These are phyloP conservation scores for Geopemphigus sp. DNA, from an alignment of 1,140 invertebrate species.

Conservation along the genomic window DNA sequence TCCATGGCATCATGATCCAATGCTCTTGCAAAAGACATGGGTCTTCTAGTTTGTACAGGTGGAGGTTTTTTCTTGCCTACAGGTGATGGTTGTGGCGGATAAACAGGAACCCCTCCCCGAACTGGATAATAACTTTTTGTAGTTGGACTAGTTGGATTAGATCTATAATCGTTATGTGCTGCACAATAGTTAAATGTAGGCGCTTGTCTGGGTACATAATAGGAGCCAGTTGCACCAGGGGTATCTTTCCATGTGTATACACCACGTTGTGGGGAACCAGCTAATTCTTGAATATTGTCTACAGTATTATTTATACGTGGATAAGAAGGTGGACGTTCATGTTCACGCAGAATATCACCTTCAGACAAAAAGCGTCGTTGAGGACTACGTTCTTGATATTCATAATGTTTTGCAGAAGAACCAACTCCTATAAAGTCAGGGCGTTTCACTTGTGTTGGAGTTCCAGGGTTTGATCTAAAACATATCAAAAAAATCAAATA, in stretches of 20 bases:
- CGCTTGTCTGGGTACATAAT: conserved; percentile 55
- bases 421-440: conserved; percentile 80
- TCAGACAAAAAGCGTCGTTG: conserved; percentile 82
- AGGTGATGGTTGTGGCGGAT: conserved; percentile 61
- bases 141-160: conserved; percentile 75
- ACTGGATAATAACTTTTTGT: conserved; percentile 61
- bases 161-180: conserved; percentile 63
- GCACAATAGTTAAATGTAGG: conserved; percentile 40
- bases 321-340: conserved; percentile 56
- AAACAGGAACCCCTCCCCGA: conserved; percentile 67
- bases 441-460: conserved; percentile 78
- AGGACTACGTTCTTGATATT: conserved; percentile 63
- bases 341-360: conserved; percentile 75
- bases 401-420: conserved; percentile 58
- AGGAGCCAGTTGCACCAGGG: conserved; percentile 58
- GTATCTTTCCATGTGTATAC: conserved; percentile 82
- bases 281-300: conserved; percentile 71
- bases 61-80: conserved; percentile 63
- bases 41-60: conserved; percentile 62
- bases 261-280: conserved; percentile 77
- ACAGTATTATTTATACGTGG: conserved; percentile 61
- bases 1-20: conserved; percentile 83
- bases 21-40: conserved; percentile 89
- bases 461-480: conserved; percentile 82
- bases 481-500: conserved; percentile 25